These are phyloP conservation scores for Standfussiana lucernea DNA, from an alignment of 2,888 invertebrate species.

Conservation along the genomic window DNA sequence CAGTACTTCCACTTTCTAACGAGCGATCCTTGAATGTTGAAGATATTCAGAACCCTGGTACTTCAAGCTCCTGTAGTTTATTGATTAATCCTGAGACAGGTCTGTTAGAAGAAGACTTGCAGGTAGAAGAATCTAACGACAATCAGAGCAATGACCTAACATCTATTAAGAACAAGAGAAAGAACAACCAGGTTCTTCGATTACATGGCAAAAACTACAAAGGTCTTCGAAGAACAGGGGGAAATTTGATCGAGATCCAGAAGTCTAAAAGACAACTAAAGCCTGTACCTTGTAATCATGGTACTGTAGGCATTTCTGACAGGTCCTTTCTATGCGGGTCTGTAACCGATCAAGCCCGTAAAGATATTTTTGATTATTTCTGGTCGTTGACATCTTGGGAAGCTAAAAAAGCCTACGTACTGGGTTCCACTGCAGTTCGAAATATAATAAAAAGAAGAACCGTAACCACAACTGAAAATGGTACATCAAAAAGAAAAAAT, in stretches of 20 bases:
- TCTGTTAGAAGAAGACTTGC: constrained; percentile 12
- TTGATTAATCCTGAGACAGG: constrained; percentile 12
- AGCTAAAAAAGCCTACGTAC: no score
- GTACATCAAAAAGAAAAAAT: no score
- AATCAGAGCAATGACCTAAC: constrained; percentile 17
- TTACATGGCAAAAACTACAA: not conserved
- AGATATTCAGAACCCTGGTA: constrained; percentile 17
- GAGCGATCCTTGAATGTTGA: constrained; percentile 10
- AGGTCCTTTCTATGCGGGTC: no score
- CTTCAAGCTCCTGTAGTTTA: constrained; percentile 15
- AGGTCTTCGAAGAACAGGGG: constrained; percentile 6
- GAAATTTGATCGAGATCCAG: constrained; percentile 3
- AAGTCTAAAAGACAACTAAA: no score
- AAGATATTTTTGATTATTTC: no score
- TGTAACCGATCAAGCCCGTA: no score
- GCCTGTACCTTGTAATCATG: no score
- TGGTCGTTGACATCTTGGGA: no score
- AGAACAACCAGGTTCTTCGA: constrained; percentile 12
- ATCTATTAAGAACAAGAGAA: constrained; percentile 18
- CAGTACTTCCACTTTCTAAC: constrained; percentile 9
- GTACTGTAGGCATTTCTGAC: no score
- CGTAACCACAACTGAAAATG: no score
- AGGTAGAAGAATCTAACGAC: constrained; percentile 14
- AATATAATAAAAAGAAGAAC: no score
- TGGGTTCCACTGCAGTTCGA: no score